Evolutionary conservation across 2,888 invertebrate genomes (phyloP), one percentile per base, ranked within the genome.

Genomic region (Oscheius sp.): DNA sequence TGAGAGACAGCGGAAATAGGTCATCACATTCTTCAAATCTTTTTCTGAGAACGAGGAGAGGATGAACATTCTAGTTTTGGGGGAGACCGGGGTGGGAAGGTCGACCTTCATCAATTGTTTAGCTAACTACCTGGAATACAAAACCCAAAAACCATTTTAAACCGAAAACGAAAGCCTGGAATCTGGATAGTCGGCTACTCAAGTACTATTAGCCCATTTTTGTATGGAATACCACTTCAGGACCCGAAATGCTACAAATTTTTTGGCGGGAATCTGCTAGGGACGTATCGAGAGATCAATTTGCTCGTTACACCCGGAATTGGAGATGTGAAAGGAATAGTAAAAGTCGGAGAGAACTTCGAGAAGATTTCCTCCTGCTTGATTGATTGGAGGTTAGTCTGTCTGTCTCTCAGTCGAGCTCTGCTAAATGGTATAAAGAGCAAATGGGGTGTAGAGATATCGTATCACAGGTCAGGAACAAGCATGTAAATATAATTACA

Each of bases 41-140:
- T n/a, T n/a, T n/a, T n/a, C n/a, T n/a, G n/a, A n/a, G n/a, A n/a
- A n/a, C n/a, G n/a, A n/a, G n/a, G n/a, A n/a, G n/a, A n/a, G n/a
- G n/a, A n/a, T n/a, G n/a, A 60, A 65, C 50, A 33, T 65, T 50
- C 68, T 68, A 1, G 55, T 72, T 50, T 53, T 72, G 7, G 72
- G 72, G 21, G 72, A 72, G 35, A 72, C 72, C 2, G 72, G 72
- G n/a, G 72, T 72, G 7, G 72, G 72, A 47, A 72, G 62, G 32
- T 33, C 72, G n/a, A 72, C 72, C n/a, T 60, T 62, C 35, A 62
- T 72, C 33, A 72, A 72, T 32, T 29, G 62, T 53, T 59, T 72
- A 11, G 62, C 57, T 29, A 72, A 72, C 35, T 63, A 72, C 32
- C 2, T 72, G 7, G 50, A 62, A 13, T 72, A 53, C 32, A 29